Conservation (phyloP, 2,113 vertebrate genomes). For the Cinclus cinclus region DNA sequence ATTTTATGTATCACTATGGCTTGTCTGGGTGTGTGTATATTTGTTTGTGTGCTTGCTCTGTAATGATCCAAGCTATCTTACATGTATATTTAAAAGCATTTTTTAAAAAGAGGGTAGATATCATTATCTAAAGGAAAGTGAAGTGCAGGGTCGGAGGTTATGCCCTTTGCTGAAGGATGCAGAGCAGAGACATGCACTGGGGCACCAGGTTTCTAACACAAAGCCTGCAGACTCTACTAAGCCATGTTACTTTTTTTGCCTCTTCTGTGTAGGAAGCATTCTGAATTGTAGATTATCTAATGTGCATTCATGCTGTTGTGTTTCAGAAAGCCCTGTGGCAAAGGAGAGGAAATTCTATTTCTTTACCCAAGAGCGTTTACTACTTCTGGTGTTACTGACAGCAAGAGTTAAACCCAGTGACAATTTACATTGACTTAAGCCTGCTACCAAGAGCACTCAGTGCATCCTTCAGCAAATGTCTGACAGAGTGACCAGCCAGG, state of each 20-base stretch:
- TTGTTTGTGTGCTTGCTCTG: constrained; percentile 16
- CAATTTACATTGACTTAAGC: background rate
- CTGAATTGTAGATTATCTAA: background rate
- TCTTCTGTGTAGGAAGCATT: background rate
- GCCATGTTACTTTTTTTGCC: background rate
- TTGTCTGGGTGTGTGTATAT: background rate
- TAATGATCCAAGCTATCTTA: background rate
- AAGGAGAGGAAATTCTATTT: background rate
- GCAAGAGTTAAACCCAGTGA: background rate
- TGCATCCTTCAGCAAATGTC: background rate
- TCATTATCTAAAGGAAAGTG: background rate
- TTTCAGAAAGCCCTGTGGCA: background rate
- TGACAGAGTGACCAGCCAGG: background rate
- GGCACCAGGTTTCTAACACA: background rate
- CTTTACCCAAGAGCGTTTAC: background rate
- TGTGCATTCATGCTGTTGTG: background rate
- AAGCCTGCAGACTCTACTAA: background rate
- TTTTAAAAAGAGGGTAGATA: background rate
- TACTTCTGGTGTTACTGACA: background rate
- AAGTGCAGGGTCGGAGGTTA: background rate
- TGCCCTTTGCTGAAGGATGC: background rate
- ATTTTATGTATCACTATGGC: background rate
- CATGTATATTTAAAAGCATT: background rate
- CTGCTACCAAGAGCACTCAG: background rate
- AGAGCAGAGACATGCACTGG: background rate